Base-by-base conservation (phyloP, 2,888 invertebrate species). In the Drosophila fungiperda region DNA sequence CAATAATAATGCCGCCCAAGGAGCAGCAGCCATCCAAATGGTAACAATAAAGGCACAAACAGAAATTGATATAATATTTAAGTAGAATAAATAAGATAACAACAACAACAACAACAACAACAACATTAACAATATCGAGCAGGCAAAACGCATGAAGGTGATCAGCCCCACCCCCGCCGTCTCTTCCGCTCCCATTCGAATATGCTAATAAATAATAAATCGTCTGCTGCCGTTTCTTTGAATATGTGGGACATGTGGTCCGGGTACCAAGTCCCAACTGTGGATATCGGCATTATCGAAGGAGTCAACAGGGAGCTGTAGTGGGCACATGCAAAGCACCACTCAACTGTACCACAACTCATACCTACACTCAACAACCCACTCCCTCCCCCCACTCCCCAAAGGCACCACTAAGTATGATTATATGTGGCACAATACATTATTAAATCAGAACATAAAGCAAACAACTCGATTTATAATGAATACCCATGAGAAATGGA, bases 161-260 rank as follows among this genome's bases (percentile, higher is more conserved):
- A 29, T 20, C 49, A 50, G 52, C 59, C 38, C 38, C n/a, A 4
- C 20, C 52, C 32, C 29, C 29, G 29, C 6, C 15, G 42, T 40
- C 67, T 60, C n/a, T 12, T 17, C 54, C 12, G 2, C 61, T 29
- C 59, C 49, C 78, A 78, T 64, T 68, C 76, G 83, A 82, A 88
- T 90, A 86, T 88, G 77, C 78, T 88, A 90, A 87, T 87, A 87
- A 87, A 87, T 87, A 87, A 87, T 87, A 87, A 83, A 87, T 90
- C 68, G 78, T 73, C 73, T 77, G 80, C 80, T 88, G 87, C 71
- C 79, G 82, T 87, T 88, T 86, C 80, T 86, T 88, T 88, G 87
- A 90, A 88, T n/a, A 23, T 77, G 72, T 72, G 70, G 61, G 42
- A 42, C 63, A 59, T 40, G 58, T 59, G 57, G 60, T 57, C 52